phyloP scores from a whole-genome alignment of 2,113 vertebrate species.

The Caranx melampygus region DNA sequence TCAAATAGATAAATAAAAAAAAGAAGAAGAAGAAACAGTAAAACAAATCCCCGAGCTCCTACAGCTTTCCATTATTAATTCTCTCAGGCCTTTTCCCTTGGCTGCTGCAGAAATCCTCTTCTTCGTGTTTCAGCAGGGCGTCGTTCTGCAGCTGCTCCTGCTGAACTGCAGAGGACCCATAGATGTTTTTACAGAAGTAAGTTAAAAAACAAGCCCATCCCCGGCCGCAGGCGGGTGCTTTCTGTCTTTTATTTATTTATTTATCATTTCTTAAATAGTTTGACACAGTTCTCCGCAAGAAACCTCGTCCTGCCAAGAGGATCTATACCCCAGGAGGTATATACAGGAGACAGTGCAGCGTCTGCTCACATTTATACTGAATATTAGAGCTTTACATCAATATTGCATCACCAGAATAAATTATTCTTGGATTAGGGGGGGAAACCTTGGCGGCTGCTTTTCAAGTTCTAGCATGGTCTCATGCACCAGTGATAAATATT shows the following conservation, averaged over 20 bases:
- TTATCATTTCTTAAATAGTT: background rate
- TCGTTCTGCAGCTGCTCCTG: background rate
- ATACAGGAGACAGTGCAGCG: background rate
- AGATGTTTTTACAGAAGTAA: constrained; percentile 8
- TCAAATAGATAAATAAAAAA: background rate
- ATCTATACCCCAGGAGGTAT: background rate
- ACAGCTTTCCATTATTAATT: constrained; percentile 29
- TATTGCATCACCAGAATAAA: constrained; percentile 17
- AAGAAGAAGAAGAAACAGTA: background rate
- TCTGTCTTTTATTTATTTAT: too few relatives aligned
- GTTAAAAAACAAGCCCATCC: constrained; percentile 19
- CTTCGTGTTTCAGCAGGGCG: constrained; percentile 6
- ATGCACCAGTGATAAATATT: constrained; percentile 21
- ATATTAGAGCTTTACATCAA: constrained; percentile 32
- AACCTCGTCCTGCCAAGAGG: background rate
- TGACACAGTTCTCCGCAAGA: background rate
- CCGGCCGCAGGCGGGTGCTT: background rate
- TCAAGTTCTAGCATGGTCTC: background rate
- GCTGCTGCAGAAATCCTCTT: background rate
- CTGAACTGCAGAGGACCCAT: constrained; percentile 3
- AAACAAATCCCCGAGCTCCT: background rate
- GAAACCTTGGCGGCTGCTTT: background rate
- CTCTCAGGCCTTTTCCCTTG: background rate
- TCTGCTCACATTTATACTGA: constrained; percentile 6
- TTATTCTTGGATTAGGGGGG: constrained; percentile 2